Evolutionary conservation across 2,113 vertebrate genomes (phyloP).

Genomic region (Pristiophorus japonicus): DNA sequence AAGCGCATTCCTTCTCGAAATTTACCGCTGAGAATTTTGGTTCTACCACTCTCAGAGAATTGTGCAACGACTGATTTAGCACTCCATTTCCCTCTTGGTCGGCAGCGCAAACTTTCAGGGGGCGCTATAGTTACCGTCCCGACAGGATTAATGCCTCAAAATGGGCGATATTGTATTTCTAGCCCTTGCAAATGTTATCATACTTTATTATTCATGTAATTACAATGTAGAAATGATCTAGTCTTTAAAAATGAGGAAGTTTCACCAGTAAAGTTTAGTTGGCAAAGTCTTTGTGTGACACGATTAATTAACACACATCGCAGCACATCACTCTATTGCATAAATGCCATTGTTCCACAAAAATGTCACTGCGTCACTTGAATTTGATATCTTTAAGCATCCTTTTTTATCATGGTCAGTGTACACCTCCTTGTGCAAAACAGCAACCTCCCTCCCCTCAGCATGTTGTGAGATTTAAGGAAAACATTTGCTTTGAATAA

Average conservation of each 20-base stretch:
- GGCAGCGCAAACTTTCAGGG: too few relatives aligned
- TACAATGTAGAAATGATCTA: background rate
- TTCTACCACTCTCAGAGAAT: too few relatives aligned
- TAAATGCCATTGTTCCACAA: background rate
- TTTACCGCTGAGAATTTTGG: too few relatives aligned
- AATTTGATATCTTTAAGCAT: background rate
- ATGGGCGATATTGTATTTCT: too few relatives aligned
- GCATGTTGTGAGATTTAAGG: too few relatives aligned
- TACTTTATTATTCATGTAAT: background rate
- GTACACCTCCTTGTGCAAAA: background rate
- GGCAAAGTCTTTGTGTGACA: background rate
- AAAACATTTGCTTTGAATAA: too few relatives aligned
- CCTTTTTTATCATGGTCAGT: background rate
- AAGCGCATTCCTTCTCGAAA: too few relatives aligned
- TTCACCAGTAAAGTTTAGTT: background rate
- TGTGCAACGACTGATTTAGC: too few relatives aligned
- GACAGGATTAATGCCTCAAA: too few relatives aligned
- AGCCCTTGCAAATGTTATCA: too few relatives aligned
- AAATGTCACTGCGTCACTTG: background rate
- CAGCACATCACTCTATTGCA: background rate
- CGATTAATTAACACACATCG: background rate
- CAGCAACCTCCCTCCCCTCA: background rate
- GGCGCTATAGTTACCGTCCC: too few relatives aligned
- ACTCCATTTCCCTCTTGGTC: too few relatives aligned
- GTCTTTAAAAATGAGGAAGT: background rate